Percentiles rank a stretch among this genome's conserved stretches.
Evolutionary conservation across 2,888 invertebrate species (phyloP).

Genomic region (Bibio marci): DNA sequence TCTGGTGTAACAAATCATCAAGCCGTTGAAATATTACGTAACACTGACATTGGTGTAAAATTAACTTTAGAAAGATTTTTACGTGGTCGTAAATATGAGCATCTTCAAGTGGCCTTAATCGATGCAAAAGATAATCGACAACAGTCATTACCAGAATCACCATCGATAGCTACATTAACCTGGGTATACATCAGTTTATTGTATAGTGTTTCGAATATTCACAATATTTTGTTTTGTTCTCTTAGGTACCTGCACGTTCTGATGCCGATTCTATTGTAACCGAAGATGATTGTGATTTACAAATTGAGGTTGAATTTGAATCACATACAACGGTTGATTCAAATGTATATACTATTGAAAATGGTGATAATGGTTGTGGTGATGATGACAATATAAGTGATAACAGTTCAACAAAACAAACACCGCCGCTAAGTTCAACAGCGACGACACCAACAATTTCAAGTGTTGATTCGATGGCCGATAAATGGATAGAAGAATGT

Average conservation of each 20-base stretch:
- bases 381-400: neutral
- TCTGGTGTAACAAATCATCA: slow-evolving; percentile 91
- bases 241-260: slow-evolving; percentile 27
- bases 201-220: neutral
- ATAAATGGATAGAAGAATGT: slow-evolving; percentile 65
- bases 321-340: slow-evolving; percentile 68
- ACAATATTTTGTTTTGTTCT: slow-evolving; percentile 18
- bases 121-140: slow-evolving; percentile 33
- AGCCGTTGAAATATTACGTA: slow-evolving; percentile 86
- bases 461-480: slow-evolving; percentile 48
- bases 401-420: neutral
- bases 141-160: slow-evolving; percentile 39
- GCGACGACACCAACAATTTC: neutral
- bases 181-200: slow-evolving; percentile 32
- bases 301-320: slow-evolving; percentile 62
- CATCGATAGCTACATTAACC: slow-evolving; percentile 65
- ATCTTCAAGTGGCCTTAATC: slow-evolving; percentile 70
- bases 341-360: slow-evolving; percentile 20
- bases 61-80: slow-evolving; percentile 84
- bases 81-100: slow-evolving; percentile 84
- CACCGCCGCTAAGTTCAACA: neutral
- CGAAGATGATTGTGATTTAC: slow-evolving; percentile 26
- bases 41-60: slow-evolving; percentile 79
- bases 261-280: slow-evolving; percentile 34
- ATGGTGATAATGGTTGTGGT: slow-evolving; percentile 30